These are phyloP conservation scores for Spatulosminthurus flaviceps DNA, from an alignment of 2,888 invertebrate genomes.

Conservation along the genomic window DNA sequence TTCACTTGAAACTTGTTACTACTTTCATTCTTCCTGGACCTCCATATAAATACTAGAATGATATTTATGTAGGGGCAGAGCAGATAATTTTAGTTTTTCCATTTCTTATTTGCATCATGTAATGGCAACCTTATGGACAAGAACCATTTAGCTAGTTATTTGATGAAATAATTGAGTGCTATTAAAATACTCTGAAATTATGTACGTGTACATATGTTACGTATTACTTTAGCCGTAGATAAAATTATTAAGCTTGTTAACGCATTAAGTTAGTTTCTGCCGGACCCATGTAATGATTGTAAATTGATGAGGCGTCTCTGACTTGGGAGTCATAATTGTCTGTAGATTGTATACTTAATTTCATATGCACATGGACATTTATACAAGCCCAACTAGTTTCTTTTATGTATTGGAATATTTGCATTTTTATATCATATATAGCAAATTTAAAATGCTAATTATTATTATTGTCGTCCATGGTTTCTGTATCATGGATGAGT, in stretches of 20 bases:
- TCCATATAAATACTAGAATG: constrained; percentile 6
- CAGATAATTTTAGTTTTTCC: background rate
- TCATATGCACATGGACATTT: too few relatives aligned
- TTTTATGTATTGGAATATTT: too few relatives aligned
- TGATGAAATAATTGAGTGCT: constrained; percentile 5
- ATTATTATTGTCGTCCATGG: background rate
- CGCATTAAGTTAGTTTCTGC: background rate
- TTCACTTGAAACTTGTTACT: constrained; percentile 1
- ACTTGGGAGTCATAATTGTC: background rate
- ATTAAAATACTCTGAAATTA: background rate
- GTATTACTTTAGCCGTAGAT: too few relatives aligned
- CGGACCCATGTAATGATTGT: background rate
- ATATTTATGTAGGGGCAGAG: background rate
- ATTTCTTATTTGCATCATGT: background rate
- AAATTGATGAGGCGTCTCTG: constrained; percentile 1
- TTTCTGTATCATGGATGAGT: too few relatives aligned
- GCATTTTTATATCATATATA: too few relatives aligned
- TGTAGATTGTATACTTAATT: background rate
- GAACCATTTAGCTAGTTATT: background rate
- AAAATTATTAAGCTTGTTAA: constrained; percentile 16
- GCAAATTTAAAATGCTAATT: background rate
- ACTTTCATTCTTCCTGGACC: background rate
- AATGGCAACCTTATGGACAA: background rate
- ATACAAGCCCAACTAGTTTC: too few relatives aligned
- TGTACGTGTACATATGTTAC: background rate